These are phyloP conservation scores for Ifrita kowaldi DNA, from an alignment of 2,113 vertebrate species.

Conservation along the genomic window DNA sequence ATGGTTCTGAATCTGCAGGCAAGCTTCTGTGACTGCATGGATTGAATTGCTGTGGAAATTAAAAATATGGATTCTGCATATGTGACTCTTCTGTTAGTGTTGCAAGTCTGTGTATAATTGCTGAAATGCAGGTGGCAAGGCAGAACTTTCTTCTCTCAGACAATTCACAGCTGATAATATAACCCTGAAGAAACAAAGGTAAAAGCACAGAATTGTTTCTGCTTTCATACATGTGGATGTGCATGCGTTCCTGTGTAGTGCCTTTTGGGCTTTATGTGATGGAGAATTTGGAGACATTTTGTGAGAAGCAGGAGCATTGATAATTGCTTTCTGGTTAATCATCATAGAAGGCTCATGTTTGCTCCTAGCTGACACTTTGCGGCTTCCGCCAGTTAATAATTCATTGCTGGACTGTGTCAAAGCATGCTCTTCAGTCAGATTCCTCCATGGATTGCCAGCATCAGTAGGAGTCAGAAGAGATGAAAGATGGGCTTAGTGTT, in stretches of 20 bases:
- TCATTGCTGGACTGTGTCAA: slow-evolving; percentile 56
- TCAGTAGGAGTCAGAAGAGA: slow-evolving; percentile 5
- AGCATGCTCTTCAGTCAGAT: slow-evolving; percentile 41
- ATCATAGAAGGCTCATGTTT: background rate
- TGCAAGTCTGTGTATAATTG: background rate
- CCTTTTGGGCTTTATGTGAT: background rate
- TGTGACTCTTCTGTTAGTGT: background rate
- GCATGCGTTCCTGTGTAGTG: background rate
- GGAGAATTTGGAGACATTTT: background rate
- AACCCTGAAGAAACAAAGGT: background rate
- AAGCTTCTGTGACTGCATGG: background rate
- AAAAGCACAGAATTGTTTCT: background rate
- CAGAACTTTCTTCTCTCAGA: background rate
- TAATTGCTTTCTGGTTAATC: slow-evolving; percentile 57
- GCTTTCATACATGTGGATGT: background rate
- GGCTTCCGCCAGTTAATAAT: slow-evolving; percentile 60
- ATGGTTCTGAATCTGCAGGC: background rate
- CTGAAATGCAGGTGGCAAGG: background rate
- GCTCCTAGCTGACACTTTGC: slow-evolving; percentile 13
- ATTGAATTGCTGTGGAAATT: background rate
- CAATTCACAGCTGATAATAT: background rate
- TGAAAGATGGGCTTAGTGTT: slow-evolving; percentile 46
- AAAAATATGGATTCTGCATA: background rate
- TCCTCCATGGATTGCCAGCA: slow-evolving; percentile 36
- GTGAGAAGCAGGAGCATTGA: background rate